A percentile compares a stretch with the other conserved stretches of the same genome.
phyloP scores from a whole-genome alignment of 2,113 vertebrate species.

The Shinisaurus crocodilurus region DNA sequence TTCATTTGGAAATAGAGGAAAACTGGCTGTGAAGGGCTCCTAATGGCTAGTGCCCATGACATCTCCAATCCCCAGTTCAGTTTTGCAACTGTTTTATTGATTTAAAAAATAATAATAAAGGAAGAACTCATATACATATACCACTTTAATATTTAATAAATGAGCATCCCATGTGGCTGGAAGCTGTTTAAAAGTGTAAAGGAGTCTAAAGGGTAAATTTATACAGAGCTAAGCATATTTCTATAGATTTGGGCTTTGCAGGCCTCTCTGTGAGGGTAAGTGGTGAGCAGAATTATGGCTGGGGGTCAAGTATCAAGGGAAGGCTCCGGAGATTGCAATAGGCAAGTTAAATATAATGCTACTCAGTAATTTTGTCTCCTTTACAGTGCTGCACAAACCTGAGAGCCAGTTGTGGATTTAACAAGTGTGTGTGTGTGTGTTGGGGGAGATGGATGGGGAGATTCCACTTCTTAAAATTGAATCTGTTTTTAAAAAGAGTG shows the following conservation, averaged over 20 bases:
- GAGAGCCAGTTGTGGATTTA: background rate
- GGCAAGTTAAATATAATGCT: constrained; percentile 13
- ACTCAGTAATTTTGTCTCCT: background rate
- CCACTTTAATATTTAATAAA: no score
- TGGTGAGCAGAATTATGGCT: background rate
- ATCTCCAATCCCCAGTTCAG: background rate
- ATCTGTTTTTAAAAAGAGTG: background rate
- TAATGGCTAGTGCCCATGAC: background rate
- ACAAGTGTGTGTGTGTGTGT: background rate
- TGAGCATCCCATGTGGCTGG: background rate
- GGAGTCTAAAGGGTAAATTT: constrained; percentile 3
- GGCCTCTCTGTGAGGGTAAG: background rate
- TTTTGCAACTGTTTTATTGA: background rate
- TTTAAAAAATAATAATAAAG: background rate
- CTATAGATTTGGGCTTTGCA: background rate
- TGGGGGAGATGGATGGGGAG: background rate
- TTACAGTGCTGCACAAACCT: background rate
- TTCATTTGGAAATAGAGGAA: background rate
- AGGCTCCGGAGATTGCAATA: background rate
- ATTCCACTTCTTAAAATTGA: constrained; percentile 2
- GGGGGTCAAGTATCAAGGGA: background rate
- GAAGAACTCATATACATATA: background rate
- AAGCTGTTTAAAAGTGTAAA: background rate
- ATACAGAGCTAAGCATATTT: constrained; percentile 27
- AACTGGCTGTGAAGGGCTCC: background rate